Evolutionary conservation across 2,113 vertebrate species (phyloP), one percentile per base, ranked within the genome.

Genomic region (Camarhynchus parvulus): DNA sequence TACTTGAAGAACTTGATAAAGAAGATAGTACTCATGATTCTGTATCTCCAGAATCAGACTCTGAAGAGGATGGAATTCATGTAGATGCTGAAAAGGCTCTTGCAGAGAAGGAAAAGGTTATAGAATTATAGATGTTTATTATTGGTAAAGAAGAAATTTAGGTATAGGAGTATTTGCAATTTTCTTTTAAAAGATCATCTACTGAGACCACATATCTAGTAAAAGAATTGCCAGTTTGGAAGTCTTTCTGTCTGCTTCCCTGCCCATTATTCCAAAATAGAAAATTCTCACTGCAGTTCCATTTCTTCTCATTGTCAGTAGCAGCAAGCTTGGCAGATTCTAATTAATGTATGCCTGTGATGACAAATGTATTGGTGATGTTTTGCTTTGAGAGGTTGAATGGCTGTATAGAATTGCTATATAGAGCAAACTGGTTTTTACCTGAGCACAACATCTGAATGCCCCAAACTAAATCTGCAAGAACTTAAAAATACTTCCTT

Each of bases 21-120:
- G 99, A 99, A 89, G 98, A 98, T 20, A 98, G 97, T 86, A 97
- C 97, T 27, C 98, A 97, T 82, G 99, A 99, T 87, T 99, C 98
- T 13, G 14, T 97, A 42, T 98, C 98, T 92, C 98, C 98, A 42
- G 99, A 99, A 75, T 99, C 99, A 0, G 99, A 99, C 90, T 98
- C 98, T 1, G 99, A 99, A 90, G 99, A 99, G 75, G 98, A 98
- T 66, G 96, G 98, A 42, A 98, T 98, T 77, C 97, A 8, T 42
- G 87, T 98, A 52, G 98, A 99, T 96, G 50, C 95, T 91, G 98
- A 99, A 86, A 98, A 97, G 83, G 98, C 99, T 37, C 97, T 98
- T 92, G 85, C 96, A 56, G 98, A 99, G 87, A 99, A 99, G 95
- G 98, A 99, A 97, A 99, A 99, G 98, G 99, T 99, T 79, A n/a